A percentile compares a stretch with the other conserved stretches of the same genome.
Evolutionary conservation across 2,113 vertebrate genomes (phyloP).

Genomic region (Lampris megalopsis): DNA sequence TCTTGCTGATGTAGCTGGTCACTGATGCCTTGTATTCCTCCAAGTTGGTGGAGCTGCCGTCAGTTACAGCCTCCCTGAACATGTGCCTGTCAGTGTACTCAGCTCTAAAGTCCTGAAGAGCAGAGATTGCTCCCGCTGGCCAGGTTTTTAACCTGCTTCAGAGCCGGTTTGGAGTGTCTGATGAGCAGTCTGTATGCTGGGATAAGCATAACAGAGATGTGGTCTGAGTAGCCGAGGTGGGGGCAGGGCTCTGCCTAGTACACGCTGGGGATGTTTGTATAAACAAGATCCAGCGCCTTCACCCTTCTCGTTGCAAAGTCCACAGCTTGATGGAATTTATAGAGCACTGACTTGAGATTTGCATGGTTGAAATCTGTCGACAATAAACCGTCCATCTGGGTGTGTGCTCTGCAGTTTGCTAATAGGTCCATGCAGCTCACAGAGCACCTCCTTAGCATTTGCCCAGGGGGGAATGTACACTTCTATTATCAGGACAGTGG

Average conservation of each 20-base stretch:
- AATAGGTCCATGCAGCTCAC: too few relatives aligned
- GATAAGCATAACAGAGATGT: neutral
- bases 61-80: conserved; percentile 2
- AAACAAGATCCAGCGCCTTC: neutral
- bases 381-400: neutral
- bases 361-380: neutral
- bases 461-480: too few relatives aligned
- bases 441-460: too few relatives aligned
- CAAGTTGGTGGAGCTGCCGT: neutral
- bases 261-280: neutral
- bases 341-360: neutral
- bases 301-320: neutral
- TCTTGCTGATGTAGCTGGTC: conserved; percentile 17
- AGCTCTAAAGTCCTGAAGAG: conserved; percentile 3
- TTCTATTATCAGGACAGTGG: too few relatives aligned
- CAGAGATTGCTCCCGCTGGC: neutral
- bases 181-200: neutral
- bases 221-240: neutral
- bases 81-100: neutral
- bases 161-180: neutral
- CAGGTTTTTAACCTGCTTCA: neutral
- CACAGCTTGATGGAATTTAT: neutral
- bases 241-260: neutral
- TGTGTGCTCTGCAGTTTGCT: neutral
- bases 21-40: conserved; percentile 16